Evolutionary conservation across 2,113 vertebrate species (phyloP), one percentile per base, ranked within the genome.

Genomic region (Hassar affinis): DNA sequence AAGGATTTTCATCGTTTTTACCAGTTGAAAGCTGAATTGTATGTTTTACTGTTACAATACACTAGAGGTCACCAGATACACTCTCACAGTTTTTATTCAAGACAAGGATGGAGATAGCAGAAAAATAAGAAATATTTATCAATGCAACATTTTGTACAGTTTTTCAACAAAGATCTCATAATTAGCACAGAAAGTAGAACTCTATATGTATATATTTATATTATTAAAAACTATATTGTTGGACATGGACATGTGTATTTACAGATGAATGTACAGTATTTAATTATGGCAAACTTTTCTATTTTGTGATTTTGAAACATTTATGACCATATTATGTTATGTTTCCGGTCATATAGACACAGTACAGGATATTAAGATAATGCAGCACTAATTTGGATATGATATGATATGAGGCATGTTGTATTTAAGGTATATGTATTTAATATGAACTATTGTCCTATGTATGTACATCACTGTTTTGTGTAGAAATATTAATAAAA

Each of bases 51-150:
- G 5, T 49, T 51, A 25, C 14, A 35, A 15, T 8, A 30, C 81
- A 75, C 81, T 76, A 82, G 81, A 76, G 81, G 45, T 25, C 71
- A 49, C 69, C 61, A 61, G 18, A 11, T 51, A 18, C 69, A 25
- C n/a, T 61, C 1, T 59, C 42, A 49, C 2, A 15, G 18, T 35
- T 75, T 61, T 57, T 30, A 49, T 4, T 61, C 10, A 33, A 25
- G 18, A 33, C 9, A 47, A 42, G 35, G 14, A 27, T 59, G 18
- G 68, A 27, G 17, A 81, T 38, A 45, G 12, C 7, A 30, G 9
- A 62, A 79, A 42, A 15, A 25, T 25, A 15, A 33, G 18, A 25
- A 68, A 25, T 42, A 71, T 25, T 14, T 25, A 71, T 12, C 17
- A 45, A 2, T 45, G 17, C 35, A 66, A 38, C 17, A 10, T 38